Conservation (phyloP, 92 coral and sea anemone genomes). For the Montipora capitata region DNA sequence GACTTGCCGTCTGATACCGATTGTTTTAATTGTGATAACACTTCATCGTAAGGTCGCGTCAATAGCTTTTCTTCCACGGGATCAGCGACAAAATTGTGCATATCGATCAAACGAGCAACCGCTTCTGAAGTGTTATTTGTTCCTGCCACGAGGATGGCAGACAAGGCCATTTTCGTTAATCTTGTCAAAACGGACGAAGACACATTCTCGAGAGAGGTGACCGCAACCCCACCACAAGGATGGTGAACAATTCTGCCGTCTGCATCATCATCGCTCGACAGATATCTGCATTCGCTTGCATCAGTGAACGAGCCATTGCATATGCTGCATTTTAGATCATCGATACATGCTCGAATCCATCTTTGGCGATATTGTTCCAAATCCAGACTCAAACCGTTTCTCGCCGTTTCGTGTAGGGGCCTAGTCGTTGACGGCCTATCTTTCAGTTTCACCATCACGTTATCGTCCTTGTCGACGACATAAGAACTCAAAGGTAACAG, state of each 20-base stretch:
- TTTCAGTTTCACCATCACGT: background rate
- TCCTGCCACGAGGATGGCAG: background rate
- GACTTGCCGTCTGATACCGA: too few relatives aligned
- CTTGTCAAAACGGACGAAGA: background rate
- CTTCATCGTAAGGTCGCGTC: background rate
- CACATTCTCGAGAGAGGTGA: background rate
- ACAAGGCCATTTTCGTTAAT: background rate
- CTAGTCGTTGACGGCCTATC: background rate
- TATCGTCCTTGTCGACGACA: too few relatives aligned
- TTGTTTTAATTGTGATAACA: too few relatives aligned
- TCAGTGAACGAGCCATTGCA: background rate
- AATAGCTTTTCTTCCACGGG: background rate
- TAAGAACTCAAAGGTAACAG: constrained; percentile 1
- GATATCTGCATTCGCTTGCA: background rate
- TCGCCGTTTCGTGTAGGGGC: too few relatives aligned
- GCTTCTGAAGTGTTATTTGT: background rate
- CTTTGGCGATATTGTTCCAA: background rate
- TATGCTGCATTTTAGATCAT: background rate
- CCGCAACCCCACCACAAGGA: background rate
- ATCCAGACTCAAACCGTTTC: constrained; percentile 5
- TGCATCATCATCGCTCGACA: background rate
- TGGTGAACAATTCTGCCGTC: background rate
- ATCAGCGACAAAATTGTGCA: background rate
- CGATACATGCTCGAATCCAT: constrained; percentile 9
- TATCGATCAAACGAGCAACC: too few relatives aligned